Evolutionary conservation across 2,797 vertebrate genomes (phyloP), one percentile per base, ranked within the genome.

Genomic region (Rhinogobio ventralis): DNA sequence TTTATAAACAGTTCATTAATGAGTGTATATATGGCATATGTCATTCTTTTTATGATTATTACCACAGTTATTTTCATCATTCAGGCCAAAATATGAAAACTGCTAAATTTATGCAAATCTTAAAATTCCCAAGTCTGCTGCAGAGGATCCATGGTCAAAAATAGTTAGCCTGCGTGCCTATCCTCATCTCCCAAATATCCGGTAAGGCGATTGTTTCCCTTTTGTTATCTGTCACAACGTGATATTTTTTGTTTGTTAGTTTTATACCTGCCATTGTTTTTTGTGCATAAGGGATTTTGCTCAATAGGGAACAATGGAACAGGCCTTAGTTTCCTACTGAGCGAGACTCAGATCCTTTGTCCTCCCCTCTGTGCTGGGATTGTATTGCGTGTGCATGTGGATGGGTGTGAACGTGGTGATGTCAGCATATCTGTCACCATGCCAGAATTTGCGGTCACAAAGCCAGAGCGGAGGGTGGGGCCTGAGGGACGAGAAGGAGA

Each of bases 191-290:
- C 60, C 20, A 42, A 86, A 77, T 86, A 71, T 82, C 85, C 74
- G 73, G 79, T 51, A 64, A 71, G 17, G 28, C 39, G 3, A 82
- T 64, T 62, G 84, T 81, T 84, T 84, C 10, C 28, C 39, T 71
- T 75, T 82, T 69, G 64, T 82, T 82, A 71, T 86, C 73, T 72
- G 85, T 72, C 73, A 77, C 51, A 39, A 71, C 30, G n/a, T 85
- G 79, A 86, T 86, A 25, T 79, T 82, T 71, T 82, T 81, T 79
- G 62, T 83, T 69, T 67, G 71, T 39, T 83, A 8, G 49, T 49
- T 78, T 69, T 84, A 30, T 85, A 93, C 93, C 91, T 92, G 90
- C 92, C 92, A 93, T 95, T 95, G 94, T 94, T 87, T 93, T 92
- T 91, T 89, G 91, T 82, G 90, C 91, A 36, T 90, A 92, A 90